Evolutionary conservation across 2,113 vertebrate genomes (phyloP).

Genomic region (Chlorodrepanis virens): DNA sequence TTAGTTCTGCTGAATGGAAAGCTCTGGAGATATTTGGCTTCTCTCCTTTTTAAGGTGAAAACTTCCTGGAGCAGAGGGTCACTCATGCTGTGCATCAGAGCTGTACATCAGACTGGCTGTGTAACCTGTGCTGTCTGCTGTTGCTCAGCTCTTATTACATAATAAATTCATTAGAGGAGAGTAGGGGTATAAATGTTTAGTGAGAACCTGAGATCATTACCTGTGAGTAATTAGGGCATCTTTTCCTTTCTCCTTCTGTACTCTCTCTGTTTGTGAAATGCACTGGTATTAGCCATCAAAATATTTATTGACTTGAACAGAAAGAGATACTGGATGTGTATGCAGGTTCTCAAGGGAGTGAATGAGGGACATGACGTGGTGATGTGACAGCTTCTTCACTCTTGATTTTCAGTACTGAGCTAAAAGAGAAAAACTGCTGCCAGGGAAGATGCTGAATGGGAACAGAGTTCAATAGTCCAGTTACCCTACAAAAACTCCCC

Average conservation of each 20-base stretch:
- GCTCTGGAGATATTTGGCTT: not conserved
- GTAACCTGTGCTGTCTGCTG: not conserved
- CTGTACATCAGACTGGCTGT: not conserved
- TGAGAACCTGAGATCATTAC: not conserved
- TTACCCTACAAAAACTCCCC: not conserved
- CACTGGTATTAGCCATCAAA: not conserved
- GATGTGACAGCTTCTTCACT: not conserved
- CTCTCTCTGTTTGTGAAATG: not conserved
- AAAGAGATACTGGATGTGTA: not conserved
- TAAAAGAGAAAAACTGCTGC: not conserved
- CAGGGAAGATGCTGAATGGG: not conserved
- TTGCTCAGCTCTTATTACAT: not conserved
- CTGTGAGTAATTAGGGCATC: not conserved
- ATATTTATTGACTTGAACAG: not conserved
- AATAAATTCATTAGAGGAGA: not conserved
- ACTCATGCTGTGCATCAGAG: not conserved
- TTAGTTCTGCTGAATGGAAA: not conserved
- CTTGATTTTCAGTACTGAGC: not conserved
- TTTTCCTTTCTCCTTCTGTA: not conserved
- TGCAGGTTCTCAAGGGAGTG: not conserved
- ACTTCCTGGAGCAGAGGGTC: not conserved
- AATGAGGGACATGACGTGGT: not conserved
- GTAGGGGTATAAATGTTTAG: not conserved
- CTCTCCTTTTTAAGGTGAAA: not conserved
- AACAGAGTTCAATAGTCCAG: not conserved